phyloP scores from a whole-genome alignment of 2,888 invertebrate species.

The Ophion slaviceki region DNA sequence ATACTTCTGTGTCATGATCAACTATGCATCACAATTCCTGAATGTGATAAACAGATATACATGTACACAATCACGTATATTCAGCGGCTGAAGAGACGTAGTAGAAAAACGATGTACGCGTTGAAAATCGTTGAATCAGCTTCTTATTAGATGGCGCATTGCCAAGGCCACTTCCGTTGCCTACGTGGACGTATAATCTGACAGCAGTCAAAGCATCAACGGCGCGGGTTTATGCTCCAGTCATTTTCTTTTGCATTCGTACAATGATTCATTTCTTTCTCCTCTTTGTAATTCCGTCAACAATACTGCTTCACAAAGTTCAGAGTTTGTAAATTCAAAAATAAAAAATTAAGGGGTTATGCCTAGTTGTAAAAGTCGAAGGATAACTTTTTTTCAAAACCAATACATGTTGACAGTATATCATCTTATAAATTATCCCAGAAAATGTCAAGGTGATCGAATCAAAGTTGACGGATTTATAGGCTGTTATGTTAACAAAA shows the following conservation, averaged over 20 bases:
- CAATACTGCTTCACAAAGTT: too few relatives aligned
- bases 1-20: conserved; percentile 12
- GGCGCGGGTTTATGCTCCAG: conserved; percentile 15
- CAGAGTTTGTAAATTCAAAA: too few relatives aligned
- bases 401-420: too few relatives aligned
- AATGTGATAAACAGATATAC: conserved; percentile 27
- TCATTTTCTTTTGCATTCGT: neutral
- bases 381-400: too few relatives aligned
- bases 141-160: conserved; percentile 65
- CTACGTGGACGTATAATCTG: conserved; percentile 28
- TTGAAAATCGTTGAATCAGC: conserved; percentile 67
- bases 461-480: too few relatives aligned
- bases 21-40: conserved; percentile 33
- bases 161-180: conserved; percentile 62
- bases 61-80: neutral
- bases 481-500: too few relatives aligned
- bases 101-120: conserved; percentile 47
- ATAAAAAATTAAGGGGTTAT: too few relatives aligned
- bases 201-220: conserved; percentile 44
- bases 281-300: neutral
- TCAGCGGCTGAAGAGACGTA: conserved; percentile 55
- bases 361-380: too few relatives aligned
- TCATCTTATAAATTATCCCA: too few relatives aligned
- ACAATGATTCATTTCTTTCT: neutral
- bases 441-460: too few relatives aligned